Base-by-base conservation (phyloP, 1,140 invertebrate species). In the Maniola jurtina region DNA sequence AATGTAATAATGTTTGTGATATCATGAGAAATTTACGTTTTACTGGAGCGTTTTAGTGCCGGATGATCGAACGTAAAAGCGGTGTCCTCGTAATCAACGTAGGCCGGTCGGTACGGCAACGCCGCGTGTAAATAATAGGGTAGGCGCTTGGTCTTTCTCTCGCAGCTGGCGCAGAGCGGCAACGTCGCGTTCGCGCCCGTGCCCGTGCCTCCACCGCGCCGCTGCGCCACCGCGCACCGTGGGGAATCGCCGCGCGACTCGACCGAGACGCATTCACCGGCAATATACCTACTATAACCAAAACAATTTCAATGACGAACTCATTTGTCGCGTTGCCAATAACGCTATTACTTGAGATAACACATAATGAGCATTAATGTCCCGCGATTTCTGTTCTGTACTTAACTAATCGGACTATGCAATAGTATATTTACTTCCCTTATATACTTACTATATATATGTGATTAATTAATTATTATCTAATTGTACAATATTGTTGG, bases 71-170 rank as follows among this genome's bases (percentile, higher is more conserved):
- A 90, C 88, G 86, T 90, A 89, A 88, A 89, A 90, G 85, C 88
- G 84, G 85, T 90, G 88, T 90, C 88, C 88, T 90, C 88, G 88
- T 90, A 90, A 90, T 90, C 83, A 89, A 89, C 88, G 88, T 90
- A 90, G 88, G 86, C 84, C 84, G 81, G 69, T 77, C 87, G 91
- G 90, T 79, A 74, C 84, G 91, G 92, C 92, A 92, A 92, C 92
- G 89, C 78, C 88, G 91, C 92, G 91, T 90, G 90, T 89, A 89
- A 89, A 89, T 89, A 91, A 88, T 89, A 88, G 89, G 89, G 87
- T 91, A 89, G 84, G 82, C 86, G 82, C 83, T 82, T 82, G 79
- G 81, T 86, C 80, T 87, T 86, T 84, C 86, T 89, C 86, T 88
- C 84, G 83, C 86, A 87, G 86, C 83, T 83, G 83, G 81, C 84